These are phyloP conservation scores for Oncopodura yosiiana DNA, from an alignment of 1,140 invertebrate genomes.

Conservation along the genomic window DNA sequence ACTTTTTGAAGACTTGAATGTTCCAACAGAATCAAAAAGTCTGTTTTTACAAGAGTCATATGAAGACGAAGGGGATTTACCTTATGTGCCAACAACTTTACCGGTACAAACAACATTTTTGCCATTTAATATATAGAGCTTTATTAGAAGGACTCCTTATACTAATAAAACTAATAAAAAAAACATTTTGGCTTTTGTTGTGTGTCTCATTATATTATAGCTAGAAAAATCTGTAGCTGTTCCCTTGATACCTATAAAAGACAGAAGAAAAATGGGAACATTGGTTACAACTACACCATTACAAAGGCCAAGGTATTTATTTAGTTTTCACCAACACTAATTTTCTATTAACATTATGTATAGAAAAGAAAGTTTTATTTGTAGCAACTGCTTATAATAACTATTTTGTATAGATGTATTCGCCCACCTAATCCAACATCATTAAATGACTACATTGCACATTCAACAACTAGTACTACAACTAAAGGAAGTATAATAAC, in stretches of 20 bases:
- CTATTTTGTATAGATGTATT: no score
- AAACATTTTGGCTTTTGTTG: no score
- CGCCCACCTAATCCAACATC: constrained; percentile 61
- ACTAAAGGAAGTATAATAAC: constrained; percentile 32
- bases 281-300: constrained; percentile 69
- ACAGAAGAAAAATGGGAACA: constrained; percentile 47
- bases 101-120: no score
- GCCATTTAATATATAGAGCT: no score
- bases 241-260: constrained; percentile 67
- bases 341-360: no score
- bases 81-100: constrained; percentile 73
- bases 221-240: constrained; percentile 64
- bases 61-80: constrained; percentile 69
- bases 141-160: no score
- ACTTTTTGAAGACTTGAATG: no score
- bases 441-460: constrained; percentile 58
- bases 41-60: constrained; percentile 68
- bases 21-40: constrained; percentile 45
- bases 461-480: constrained; percentile 38
- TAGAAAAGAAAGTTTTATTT: no score
- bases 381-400: no score
- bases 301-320: constrained; percentile 73
- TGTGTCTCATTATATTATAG: no score
- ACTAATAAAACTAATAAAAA: no score
- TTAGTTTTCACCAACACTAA: no score